Evolutionary conservation across 2,113 vertebrate species (phyloP), one percentile per base, ranked within the genome.

Genomic region (Nymphicus hollandicus): DNA sequence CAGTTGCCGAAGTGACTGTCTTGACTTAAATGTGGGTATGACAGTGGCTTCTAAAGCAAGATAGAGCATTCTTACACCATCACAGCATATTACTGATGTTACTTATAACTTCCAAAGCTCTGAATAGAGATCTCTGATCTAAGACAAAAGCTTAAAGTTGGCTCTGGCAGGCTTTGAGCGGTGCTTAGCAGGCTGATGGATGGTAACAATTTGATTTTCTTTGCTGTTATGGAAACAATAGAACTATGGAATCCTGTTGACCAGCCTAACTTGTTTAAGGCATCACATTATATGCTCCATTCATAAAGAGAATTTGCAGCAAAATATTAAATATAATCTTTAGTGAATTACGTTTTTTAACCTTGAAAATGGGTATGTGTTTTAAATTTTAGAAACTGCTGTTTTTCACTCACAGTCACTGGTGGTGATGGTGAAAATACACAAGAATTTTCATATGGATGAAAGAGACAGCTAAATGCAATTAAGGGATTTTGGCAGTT

Each of bases 161-260:
- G 6, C 33, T 70, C 39, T 91, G 0, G 0, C 43, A 60, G 16
- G 33, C 39, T 78, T 10, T 28, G 31, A 33, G 23, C 0, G 0
- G 7, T 49, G 43, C 41, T 83, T 72, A 29, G 64, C 24, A 44
- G 37, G 15, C 31, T 4, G 1, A 10, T 63, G n/a, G 12, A 15
- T 24, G 44, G 35, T 16, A 25, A 28, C 4, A 0, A 2, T 64
- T 68, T 39, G 35, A 6, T 52, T 89, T 31, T 85, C 27, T 49
- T 79, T 81, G 25, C 35, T 83, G 18, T 55, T 71, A 24, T 7
- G 27, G 46, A 63, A 31, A 27, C 19, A 39, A 1, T 13, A 39
- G 15, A 39, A 16, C 69, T 63, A 0, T 37, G 55, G n/a, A 25
- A 53, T 81, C 13, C 50, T 68, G 16, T 55, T 81, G 33, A 49